Evolutionary conservation across 2,888 invertebrate species (phyloP).

Genomic region (Caenorhabditis japonica): DNA sequence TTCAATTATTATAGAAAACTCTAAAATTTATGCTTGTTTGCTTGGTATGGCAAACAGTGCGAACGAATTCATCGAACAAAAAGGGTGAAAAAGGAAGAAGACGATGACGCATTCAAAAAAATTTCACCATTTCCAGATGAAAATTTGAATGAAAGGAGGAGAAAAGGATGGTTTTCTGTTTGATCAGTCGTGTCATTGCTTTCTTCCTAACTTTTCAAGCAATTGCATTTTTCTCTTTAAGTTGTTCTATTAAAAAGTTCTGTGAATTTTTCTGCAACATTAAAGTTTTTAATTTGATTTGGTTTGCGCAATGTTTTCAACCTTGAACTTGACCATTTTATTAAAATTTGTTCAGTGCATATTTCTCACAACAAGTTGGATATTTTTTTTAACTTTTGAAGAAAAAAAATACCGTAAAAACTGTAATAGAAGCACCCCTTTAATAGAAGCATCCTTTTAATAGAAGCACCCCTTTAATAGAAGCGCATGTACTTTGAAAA

Average conservation of each 20-base stretch:
- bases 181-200: slow-evolving; percentile 27
- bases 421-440: no score
- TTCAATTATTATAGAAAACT: slow-evolving; percentile 14
- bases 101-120: slow-evolving; percentile 34
- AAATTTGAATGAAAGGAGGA: slow-evolving; percentile 21
- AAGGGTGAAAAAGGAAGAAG: slow-evolving; percentile 6
- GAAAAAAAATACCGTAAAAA: no score
- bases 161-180: slow-evolving; percentile 15
- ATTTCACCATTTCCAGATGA: slow-evolving; percentile 9
- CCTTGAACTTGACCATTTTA: no score
- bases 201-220: background rate
- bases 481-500: no score
- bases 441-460: no score
- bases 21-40: slow-evolving; percentile 17
- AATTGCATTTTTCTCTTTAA: background rate
- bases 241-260: background rate
- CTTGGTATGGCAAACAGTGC: slow-evolving; percentile 30
- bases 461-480: no score
- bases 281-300: no score
- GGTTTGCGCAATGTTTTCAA: no score
- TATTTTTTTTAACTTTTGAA: no score
- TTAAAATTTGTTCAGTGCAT: no score
- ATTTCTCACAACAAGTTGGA: no score
- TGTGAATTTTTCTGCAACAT: slow-evolving; percentile 4
- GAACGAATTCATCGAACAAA: background rate